Evolutionary conservation across 2,888 invertebrate species (phyloP).

Genomic region (Cephus rjabovi): DNA sequence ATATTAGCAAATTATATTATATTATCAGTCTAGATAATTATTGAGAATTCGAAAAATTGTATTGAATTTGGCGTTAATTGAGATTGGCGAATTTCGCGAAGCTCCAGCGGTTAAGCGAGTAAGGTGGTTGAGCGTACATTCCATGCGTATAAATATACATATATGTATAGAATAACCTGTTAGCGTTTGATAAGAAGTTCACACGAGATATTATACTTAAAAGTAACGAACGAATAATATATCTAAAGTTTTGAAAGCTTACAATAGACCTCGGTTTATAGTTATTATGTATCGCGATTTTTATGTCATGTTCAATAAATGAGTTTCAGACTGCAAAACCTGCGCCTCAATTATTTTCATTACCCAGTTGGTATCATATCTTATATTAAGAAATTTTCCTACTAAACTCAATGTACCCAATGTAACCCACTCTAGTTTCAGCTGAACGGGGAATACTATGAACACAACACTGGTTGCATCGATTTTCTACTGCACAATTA

Average conservation of each 20-base stretch:
- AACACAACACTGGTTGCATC: no score
- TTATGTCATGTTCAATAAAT: slow-evolving; percentile 64
- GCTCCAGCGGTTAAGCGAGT: background rate
- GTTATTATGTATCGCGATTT: slow-evolving; percentile 60
- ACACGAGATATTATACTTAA: slow-evolving; percentile 38
- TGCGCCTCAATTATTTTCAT: background rate
- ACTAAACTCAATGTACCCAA: background rate
- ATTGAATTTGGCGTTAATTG: background rate
- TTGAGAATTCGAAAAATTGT: background rate
- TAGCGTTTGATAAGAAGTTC: slow-evolving; percentile 53
- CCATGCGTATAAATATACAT: slow-evolving; percentile 46
- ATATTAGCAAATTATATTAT: background rate
- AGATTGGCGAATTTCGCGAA: background rate
- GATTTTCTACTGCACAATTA: no score
- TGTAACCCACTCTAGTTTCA: no score
- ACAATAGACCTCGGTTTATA: slow-evolving; percentile 51
- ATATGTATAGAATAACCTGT: slow-evolving; percentile 42
- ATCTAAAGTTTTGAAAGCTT: slow-evolving; percentile 53
- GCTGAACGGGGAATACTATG: no score
- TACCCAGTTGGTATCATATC: background rate
- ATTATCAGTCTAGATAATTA: background rate
- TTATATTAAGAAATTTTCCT: background rate
- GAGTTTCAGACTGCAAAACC: slow-evolving; percentile 38
- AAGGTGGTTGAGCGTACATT: slow-evolving; percentile 46
- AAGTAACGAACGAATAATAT: slow-evolving; percentile 37